Percentiles rank a stretch among this genome's conserved stretches.
Conservation (phyloP, 2,888 invertebrate genomes). For the Xanthostigma xanthostigma region DNA sequence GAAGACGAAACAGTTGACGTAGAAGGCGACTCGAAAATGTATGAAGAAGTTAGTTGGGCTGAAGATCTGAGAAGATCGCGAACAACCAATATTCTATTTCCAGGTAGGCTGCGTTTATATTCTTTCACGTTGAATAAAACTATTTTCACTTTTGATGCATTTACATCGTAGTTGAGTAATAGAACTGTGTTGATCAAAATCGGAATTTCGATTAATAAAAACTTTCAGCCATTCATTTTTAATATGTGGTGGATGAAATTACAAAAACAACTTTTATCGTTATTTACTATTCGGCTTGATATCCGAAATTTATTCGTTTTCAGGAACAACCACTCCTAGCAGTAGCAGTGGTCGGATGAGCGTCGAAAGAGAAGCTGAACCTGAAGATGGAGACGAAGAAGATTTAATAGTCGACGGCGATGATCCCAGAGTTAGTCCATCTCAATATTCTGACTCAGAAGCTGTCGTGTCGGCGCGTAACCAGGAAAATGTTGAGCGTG, state of each 20-base stretch:
- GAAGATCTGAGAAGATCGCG: slow-evolving; percentile 23
- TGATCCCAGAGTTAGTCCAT: slow-evolving; percentile 28
- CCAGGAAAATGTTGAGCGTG: slow-evolving; percentile 16
- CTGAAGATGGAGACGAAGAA: slow-evolving; percentile 21
- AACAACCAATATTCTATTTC: background rate
- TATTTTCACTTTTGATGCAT: no score
- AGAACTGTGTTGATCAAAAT: no score
- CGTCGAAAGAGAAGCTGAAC: slow-evolving; percentile 11
- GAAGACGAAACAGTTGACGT: slow-evolving; percentile 57
- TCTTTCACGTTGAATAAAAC: no score
- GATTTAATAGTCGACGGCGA: slow-evolving; percentile 30
- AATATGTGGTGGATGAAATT: no score
- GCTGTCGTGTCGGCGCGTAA: slow-evolving; percentile 17
- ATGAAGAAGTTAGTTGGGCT: slow-evolving; percentile 40
- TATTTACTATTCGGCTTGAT: no score
- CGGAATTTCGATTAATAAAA: no score
- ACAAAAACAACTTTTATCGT: no score
- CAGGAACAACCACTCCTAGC: slow-evolving; percentile 16
- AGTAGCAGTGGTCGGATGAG: slow-evolving; percentile 22
- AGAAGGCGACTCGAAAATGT: slow-evolving; percentile 37
- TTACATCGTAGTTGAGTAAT: no score
- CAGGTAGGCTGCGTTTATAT: background rate
- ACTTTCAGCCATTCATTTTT: no score
- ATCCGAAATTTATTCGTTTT: background rate
- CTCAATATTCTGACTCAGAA: slow-evolving; percentile 27